A percentile compares a stretch with the other conserved stretches of the same genome.
Evolutionary conservation across 2,888 invertebrate genomes (phyloP).

Genomic region (Siphonodentalium dalli): DNA sequence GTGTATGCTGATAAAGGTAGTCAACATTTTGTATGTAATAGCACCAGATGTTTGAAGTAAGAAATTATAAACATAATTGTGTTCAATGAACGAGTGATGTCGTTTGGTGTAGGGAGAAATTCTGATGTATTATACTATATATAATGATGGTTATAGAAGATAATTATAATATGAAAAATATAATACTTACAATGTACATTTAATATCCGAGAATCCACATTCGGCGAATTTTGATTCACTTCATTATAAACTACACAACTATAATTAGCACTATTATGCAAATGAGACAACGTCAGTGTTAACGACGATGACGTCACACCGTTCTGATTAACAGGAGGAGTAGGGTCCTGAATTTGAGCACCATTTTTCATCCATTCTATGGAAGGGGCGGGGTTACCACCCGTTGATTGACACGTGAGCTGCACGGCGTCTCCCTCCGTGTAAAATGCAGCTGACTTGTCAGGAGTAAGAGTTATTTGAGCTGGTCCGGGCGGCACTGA

Average conservation of each 20-base stretch:
- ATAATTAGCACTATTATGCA: slow-evolving; percentile 47
- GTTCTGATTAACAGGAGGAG: slow-evolving; percentile 11
- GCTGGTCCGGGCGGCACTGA: slow-evolving; percentile 48
- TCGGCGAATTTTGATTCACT: slow-evolving; percentile 39
- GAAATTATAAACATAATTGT: not conserved
- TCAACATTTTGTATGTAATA: too few species aligned
- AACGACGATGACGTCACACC: slow-evolving; percentile 31
- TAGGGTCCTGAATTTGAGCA: slow-evolving; percentile 29
- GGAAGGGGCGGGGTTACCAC: slow-evolving; percentile 48
- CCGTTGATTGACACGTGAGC: slow-evolving; percentile 43
- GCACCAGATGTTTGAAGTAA: too few species aligned
- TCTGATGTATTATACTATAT: not conserved
- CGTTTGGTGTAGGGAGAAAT: not conserved
- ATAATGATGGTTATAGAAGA: not conserved
- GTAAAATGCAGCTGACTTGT: slow-evolving; percentile 26
- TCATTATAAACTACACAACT: slow-evolving; percentile 45
- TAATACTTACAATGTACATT: slow-evolving; percentile 49
- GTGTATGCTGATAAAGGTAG: too few species aligned
- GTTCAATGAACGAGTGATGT: not conserved
- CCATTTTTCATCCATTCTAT: slow-evolving; percentile 46
- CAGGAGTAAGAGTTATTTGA: slow-evolving; percentile 31
- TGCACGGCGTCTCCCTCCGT: slow-evolving; percentile 40
- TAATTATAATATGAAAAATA: not conserved
- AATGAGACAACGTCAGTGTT: slow-evolving; percentile 26
- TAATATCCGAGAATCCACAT: slow-evolving; percentile 28